Evolutionary conservation across 2,888 invertebrate genomes (phyloP), one percentile per base, ranked within the genome.

Genomic region (Ctena decussata): DNA sequence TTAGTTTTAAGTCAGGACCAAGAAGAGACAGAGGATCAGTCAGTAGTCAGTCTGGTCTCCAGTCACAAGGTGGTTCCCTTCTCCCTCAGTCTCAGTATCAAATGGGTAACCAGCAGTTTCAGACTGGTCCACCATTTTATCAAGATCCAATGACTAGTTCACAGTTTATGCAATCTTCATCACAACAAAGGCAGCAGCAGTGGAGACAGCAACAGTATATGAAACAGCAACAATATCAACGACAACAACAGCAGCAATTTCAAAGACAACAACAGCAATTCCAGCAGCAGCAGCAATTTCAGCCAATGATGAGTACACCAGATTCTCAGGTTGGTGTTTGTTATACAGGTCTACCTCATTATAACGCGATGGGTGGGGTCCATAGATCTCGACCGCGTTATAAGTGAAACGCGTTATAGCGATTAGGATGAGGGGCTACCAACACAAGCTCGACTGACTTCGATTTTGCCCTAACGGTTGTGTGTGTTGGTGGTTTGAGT

Each of bases 231-330:
- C 87, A 80, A 21, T 65, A 65, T 65, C 65, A 65, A 39, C 77
- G 57, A n/a, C 82, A 86, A 69, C 86, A 78, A 53, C 44, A 88
- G 69, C 82, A 82, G 57, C 80, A 82, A 65, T 70, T 81, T 2
- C 87, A 86, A 30, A 77, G 85, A 75, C 91, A 90, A 76, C 90
- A 90, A 60, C 90, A 90, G 57, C 87, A 84, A 41, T 84, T 87
- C 49, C 86, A 85, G 65, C 65, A 82, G 65, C 65, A 82, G 71
- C 84, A 88, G 71, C 90, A 91, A 79, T 82, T 86, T 60, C 90
- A 92, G 79, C 88, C 65, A 18, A 65, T 65, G 65, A 30, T 65
- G 27, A 65, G 12, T 65, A 32, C 92, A 82, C 73, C 81, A 24
- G 87, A 90, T 27, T 73, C 91, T 39, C 91, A 92, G 86, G 85